Base-by-base conservation (phyloP, 1,140 invertebrate species). In the Ceratina calcarata region DNA sequence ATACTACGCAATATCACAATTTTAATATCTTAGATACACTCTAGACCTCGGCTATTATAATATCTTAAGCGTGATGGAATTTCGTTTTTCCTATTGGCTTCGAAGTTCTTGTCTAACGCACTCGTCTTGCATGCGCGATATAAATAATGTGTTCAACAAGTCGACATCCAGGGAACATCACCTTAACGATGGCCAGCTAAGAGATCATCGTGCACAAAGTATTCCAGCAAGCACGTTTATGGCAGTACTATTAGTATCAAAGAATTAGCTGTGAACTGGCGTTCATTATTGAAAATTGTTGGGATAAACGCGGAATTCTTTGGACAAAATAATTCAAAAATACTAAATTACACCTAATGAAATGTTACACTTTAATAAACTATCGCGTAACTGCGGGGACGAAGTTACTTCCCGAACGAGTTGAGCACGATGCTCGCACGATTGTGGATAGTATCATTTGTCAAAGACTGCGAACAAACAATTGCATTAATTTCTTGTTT, bases 51-150 rank as follows among this genome's bases (percentile, higher is more conserved):
- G 57, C 67, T 72, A 67, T 68, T 51, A 69, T 62, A 73, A 78
- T 77, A 78, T 81, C n/a, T n/a, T n/a, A n/a, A 81, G 51, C 32
- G 71, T 27, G 65, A 62, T 61, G 64, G 37, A 53, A 67, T 86
- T 73, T 88, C 66, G 20, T 75, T 87, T 86, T 81, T 82, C 75
- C 24, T 84, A 82, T 84, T 86, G 80, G 73, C 27, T 61, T 53
- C 16, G 81, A 82, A 3, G 61, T 77, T 57, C 22, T 20, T 45
- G 70, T n/a, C 80, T 69, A 76, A 80, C 16, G 20, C 60, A 68
- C 60, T 20, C 60, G 64, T 68, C 20, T 77, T 45, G 20, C 51
- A n/a, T 79, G 60, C 22, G 37, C 70, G 32, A 55, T 68, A 58
- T 69, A 83, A 86, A 83, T 84, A 84, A 86, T 86, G n/a, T 86